Evolutionary conservation across 2,797 vertebrate species (phyloP).

Genomic region (Cheirogaleus major): DNA sequence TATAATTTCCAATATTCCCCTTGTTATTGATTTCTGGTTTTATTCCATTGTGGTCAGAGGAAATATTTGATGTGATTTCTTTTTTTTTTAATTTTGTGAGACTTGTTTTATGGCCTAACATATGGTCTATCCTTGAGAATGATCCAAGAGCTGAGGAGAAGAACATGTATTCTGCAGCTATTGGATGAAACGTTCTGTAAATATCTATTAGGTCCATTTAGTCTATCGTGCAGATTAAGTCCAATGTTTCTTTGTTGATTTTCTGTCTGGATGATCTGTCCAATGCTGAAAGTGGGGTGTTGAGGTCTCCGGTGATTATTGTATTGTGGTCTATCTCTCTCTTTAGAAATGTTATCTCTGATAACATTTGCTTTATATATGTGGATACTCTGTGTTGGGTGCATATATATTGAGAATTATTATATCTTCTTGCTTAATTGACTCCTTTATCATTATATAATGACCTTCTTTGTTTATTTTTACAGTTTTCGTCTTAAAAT

Average conservation of each 20-base stretch:
- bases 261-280: not conserved
- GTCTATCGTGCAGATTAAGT: not conserved
- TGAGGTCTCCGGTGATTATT: not conserved
- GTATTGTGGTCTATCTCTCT: not conserved
- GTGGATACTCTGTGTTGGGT: not conserved
- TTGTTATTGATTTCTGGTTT: not conserved
- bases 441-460: not conserved
- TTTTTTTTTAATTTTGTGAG: not conserved
- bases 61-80: not conserved
- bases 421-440: not conserved
- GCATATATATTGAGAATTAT: not conserved
- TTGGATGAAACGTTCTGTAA: not conserved
- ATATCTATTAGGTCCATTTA: not conserved
- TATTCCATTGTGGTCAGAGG: not conserved
- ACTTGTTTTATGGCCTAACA: not conserved
- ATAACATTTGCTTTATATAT: not conserved
- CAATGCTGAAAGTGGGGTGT: not conserved
- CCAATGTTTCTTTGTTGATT: not conserved
- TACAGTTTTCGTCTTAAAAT: no score
- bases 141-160: not conserved
- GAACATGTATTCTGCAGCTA: not conserved
- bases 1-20: not conserved
- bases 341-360: not conserved
- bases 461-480: no score
- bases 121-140: not conserved